These are phyloP conservation scores for Arrhamphus sclerolepis DNA, from an alignment of 2,797 vertebrate species.

Conservation along the genomic window DNA sequence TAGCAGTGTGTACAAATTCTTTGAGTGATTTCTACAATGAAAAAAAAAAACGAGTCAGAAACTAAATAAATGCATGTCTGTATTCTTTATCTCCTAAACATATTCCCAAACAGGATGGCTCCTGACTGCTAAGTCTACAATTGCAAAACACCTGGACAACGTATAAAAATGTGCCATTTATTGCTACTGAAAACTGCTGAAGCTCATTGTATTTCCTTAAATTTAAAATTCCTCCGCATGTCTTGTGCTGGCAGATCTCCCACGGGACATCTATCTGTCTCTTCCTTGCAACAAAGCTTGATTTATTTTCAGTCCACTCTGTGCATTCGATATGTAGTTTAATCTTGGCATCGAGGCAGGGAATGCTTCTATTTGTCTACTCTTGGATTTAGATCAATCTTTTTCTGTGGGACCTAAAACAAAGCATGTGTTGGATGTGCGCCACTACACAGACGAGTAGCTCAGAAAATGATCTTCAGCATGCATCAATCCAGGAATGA, in stretches of 20 bases:
- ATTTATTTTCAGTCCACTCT: slow-evolving; percentile 67
- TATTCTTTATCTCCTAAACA: slow-evolving; percentile 39
- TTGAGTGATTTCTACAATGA: slow-evolving; percentile 37
- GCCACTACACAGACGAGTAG: slow-evolving; percentile 72
- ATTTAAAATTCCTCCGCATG: slow-evolving; percentile 58
- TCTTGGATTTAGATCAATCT: slow-evolving; percentile 69
- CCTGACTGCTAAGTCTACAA: slow-evolving; percentile 35
- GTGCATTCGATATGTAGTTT: slow-evolving; percentile 63
- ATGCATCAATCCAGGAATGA: slow-evolving; percentile 67
- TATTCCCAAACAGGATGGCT: slow-evolving; percentile 29
- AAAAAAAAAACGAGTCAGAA: slow-evolving; percentile 29
- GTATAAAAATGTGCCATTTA: slow-evolving; percentile 30
- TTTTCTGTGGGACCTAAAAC: slow-evolving; percentile 72
- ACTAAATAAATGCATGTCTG: slow-evolving; percentile 39
- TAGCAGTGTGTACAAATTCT: slow-evolving; percentile 43
- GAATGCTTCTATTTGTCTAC: slow-evolving; percentile 63
- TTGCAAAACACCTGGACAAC: slow-evolving; percentile 49
- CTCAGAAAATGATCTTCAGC: slow-evolving; percentile 74
- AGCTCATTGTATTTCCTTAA: slow-evolving; percentile 41
- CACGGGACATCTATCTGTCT: slow-evolving; percentile 55
- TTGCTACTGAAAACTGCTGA: slow-evolving; percentile 43
- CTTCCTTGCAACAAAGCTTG: slow-evolving; percentile 62
- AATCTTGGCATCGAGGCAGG: slow-evolving; percentile 69
- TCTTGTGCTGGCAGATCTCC: slow-evolving; percentile 53
- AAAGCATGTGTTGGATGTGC: slow-evolving; percentile 72